These are phyloP conservation scores for Plodia interpunctella DNA, from an alignment of 1,140 invertebrate species.

Conservation along the genomic window DNA sequence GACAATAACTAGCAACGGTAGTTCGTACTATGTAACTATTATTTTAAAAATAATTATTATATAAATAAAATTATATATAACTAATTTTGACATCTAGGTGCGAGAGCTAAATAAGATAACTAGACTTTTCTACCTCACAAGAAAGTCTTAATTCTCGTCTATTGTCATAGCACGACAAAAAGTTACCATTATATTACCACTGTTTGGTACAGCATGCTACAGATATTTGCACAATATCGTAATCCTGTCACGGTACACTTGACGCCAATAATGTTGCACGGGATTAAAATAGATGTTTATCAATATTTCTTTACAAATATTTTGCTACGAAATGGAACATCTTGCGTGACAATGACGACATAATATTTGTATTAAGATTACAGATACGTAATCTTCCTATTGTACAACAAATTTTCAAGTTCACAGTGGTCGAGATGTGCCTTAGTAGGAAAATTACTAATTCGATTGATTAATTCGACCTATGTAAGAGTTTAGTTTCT, in stretches of 20 bases:
- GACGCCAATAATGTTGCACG: conserved; percentile 27
- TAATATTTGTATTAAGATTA: conserved; percentile 30
- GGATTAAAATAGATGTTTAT: conserved; percentile 36
- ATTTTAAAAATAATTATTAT: too few species aligned
- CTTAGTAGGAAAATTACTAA: neutral
- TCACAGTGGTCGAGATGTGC: neutral
- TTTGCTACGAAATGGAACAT: conserved; percentile 22
- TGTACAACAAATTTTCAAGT: conserved; percentile 14
- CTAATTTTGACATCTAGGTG: too few species aligned
- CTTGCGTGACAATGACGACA: conserved; percentile 28
- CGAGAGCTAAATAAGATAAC: too few species aligned
- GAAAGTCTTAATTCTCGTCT: neutral
- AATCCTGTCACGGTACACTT: conserved; percentile 37
- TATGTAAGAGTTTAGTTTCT: too few species aligned
- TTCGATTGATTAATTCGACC: too few species aligned
- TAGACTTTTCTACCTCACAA: neutral
- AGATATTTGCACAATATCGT: conserved; percentile 28
- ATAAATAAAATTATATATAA: too few species aligned
- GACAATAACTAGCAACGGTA: too few species aligned
- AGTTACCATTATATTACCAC: neutral
- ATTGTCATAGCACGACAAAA: conserved; percentile 4
- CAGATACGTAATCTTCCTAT: conserved; percentile 21
- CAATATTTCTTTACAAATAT: conserved; percentile 36
- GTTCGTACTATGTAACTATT: too few species aligned
- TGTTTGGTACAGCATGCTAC: neutral